Base-by-base conservation (phyloP, 2,888 invertebrate species). In the Melitaea athalia region DNA sequence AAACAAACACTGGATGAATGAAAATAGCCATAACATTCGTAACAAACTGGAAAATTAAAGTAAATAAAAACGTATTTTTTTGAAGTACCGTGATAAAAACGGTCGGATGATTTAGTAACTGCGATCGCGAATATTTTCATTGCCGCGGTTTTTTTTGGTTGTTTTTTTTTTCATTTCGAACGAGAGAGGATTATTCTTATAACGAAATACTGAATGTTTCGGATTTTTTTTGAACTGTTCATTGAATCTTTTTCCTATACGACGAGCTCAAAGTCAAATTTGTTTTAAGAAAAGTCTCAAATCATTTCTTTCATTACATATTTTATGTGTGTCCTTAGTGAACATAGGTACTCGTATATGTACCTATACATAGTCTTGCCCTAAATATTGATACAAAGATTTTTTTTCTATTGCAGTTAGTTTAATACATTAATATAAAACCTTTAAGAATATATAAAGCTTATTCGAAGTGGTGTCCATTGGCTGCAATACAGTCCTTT, bases 31-130 rank as follows among this genome's bases (percentile, higher is more conserved):
- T n/a, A 49, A 49, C 47, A 49, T 49, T 49, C 47, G n/a, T 49
- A 49, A 49, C 47, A 49, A 49, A 49, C 47, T 49, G 47, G n/a
- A 49, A 49, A 49, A 49, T 14, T 49, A 49, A 49, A 49, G n/a
- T 69, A 67, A 71, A 71, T 69, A 71, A 71, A 69, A 69, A 63
- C 61, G 53, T 55, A 69, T 64, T 69, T 52, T 59, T 67, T 62
- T 69, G 53, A 62, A 53, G 63, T 59, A 69, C 67, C 62, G 69
- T 64, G 71, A 71, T 71, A 69, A 69, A 67, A 67, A 50, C 63
- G 57, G 62, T n/a, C 59, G 59, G 49, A 67, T 69, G 69, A 71
- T 71, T 69, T 69, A 69, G 64, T 63, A 62, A 63, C 53, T 64
- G 61, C 67, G 42, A 64, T 69, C 69, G 52, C 52, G 52, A 24